A percentile compares a stretch with the other conserved stretches of the same genome.
Conservation (phyloP, 2,797 vertebrate species). For the Hydrolagus colliei region DNA sequence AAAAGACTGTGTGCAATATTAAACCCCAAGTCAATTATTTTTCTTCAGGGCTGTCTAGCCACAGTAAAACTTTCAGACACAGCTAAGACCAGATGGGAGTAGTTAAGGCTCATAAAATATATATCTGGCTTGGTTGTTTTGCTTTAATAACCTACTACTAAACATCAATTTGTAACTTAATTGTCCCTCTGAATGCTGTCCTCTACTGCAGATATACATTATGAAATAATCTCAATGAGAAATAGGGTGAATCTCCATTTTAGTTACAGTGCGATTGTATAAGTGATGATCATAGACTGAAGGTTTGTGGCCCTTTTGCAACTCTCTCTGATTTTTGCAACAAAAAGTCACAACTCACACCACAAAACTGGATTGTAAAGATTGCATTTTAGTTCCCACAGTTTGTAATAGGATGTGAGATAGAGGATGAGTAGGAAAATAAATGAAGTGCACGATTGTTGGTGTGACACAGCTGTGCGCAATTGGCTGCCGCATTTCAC, state of each 20-base stretch:
- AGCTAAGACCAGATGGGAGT: neutral
- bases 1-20: neutral
- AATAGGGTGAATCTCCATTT: neutral
- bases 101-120: neutral
- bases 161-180: slow-evolving; percentile 8
- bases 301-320: no score
- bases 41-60: neutral
- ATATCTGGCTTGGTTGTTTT: neutral
- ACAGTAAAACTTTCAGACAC: neutral
- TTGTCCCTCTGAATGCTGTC: neutral
- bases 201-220: neutral
- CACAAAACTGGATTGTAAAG: no score
- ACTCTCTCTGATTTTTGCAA: no score
- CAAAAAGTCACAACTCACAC: no score
- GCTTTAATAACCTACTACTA: neutral
- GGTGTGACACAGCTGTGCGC: no score
- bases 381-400: no score
- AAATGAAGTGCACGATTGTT: no score
- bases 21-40: neutral
- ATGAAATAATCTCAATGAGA: neutral
- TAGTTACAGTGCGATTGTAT: neutral
- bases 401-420: no score
- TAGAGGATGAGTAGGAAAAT: no score
- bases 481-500: no score
- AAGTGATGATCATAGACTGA: no score